phyloP scores from a whole-genome alignment of 2,113 vertebrate species.

The Ardeotis arabs region DNA sequence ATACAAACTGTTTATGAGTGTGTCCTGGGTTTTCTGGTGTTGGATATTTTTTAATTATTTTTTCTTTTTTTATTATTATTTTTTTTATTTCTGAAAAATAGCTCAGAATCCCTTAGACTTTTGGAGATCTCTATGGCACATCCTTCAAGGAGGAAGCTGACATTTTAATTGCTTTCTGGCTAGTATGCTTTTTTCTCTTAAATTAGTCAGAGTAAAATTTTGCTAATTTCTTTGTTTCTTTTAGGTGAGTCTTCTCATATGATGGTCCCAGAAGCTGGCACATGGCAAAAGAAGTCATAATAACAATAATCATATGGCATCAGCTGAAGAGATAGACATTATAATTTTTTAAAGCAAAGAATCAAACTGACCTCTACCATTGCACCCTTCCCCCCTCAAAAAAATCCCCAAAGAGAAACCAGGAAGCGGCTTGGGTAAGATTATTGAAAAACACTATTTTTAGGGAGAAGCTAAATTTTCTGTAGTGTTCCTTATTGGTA shows the following conservation, averaged over 20 bases:
- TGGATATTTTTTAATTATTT: not conserved
- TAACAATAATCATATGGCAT: not conserved
- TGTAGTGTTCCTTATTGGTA: not conserved
- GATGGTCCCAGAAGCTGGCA: not conserved
- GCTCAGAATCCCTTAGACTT: not conserved
- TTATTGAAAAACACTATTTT: not conserved
- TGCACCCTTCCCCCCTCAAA: fast-evolving
- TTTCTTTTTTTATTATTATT: not conserved
- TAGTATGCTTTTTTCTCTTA: not conserved
- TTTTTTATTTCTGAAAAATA: not conserved
- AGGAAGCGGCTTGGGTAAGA: fast-evolving
- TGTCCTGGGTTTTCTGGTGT: fast-evolving
- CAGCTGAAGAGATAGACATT: not conserved
- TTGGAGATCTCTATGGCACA: not conserved
- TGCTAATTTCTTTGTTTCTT: not conserved
- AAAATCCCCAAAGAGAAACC: not conserved
- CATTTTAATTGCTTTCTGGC: not conserved
- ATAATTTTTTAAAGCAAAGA: not conserved
- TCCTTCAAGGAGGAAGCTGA: not conserved
- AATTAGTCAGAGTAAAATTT: not conserved
- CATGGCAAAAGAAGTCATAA: fast-evolving
- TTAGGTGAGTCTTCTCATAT: not conserved
- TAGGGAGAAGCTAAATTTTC: not conserved
- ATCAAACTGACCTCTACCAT: not conserved
- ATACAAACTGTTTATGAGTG: not conserved